Evolutionary conservation across 2,113 vertebrate genomes (phyloP).

Genomic region (Excalfactoria chinensis): DNA sequence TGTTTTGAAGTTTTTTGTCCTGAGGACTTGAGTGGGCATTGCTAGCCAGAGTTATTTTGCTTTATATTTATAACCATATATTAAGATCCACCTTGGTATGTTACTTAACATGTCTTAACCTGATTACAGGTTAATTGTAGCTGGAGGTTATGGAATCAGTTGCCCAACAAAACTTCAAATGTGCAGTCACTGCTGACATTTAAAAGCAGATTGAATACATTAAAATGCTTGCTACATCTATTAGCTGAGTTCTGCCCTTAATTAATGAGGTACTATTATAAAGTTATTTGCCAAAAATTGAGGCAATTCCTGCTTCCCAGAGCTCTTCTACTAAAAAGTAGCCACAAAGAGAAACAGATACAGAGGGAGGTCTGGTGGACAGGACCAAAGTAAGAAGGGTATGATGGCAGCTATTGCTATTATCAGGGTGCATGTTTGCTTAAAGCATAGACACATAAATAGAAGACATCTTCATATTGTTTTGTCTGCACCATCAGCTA

Average conservation of each 20-base stretch:
- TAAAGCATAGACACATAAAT: not conserved
- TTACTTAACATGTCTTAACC: not conserved
- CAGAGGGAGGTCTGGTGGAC: not conserved
- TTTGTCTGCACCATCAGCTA: not conserved
- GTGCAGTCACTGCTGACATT: not conserved
- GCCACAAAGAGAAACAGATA: not conserved
- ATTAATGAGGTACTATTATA: conserved; percentile 19
- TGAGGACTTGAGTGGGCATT: not conserved
- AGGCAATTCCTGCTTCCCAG: not conserved
- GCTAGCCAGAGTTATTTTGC: not conserved
- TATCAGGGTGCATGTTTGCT: not conserved
- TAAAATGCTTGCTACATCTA: not conserved
- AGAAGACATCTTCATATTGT: not conserved
- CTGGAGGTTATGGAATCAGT: not conserved
- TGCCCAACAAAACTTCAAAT: not conserved
- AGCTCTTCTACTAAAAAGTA: not conserved
- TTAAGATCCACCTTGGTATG: not conserved
- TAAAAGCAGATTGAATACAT: conserved; percentile 26
- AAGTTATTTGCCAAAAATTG: not conserved
- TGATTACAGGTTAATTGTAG: not conserved
- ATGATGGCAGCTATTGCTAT: not conserved
- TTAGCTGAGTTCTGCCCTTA: conserved; percentile 7
- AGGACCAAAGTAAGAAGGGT: not conserved
- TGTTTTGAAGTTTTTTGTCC: not conserved
- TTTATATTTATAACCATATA: not conserved